Conservation (phyloP, 1,140 invertebrate species). For the Schlechtendalia chinensis region DNA sequence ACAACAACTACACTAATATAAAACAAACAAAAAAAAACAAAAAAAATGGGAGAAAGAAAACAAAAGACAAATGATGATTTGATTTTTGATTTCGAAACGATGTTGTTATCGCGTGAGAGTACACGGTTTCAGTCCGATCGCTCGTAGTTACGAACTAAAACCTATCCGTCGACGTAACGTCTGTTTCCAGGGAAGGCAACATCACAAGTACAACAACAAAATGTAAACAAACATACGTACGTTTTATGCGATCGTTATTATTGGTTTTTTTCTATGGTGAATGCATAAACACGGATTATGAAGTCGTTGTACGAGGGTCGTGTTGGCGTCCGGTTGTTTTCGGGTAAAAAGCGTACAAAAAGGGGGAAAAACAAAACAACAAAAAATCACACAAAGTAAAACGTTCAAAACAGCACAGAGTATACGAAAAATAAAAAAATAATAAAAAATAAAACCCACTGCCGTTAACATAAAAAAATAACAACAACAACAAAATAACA, state of each 20-base stretch:
- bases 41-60: neutral
- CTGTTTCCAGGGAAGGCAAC: neutral
- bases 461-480: neutral
- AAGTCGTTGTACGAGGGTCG: neutral
- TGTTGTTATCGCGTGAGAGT: neutral
- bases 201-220: constrained; percentile 45
- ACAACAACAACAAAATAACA: too few relatives aligned
- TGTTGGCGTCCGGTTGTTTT: neutral
- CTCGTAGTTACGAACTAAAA: neutral
- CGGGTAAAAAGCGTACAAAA: constrained; percentile 32
- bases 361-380: too few relatives aligned
- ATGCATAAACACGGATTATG: neutral
- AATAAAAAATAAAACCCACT: constrained; percentile 39
- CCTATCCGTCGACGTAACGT: neutral
- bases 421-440: constrained; percentile 29
- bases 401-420: constrained; percentile 47
- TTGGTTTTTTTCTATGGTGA: neutral
- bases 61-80: neutral
- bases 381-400: constrained; percentile 48
- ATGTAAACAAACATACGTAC: neutral
- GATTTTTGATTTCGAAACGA: neutral
- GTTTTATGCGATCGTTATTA: neutral
- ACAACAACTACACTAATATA: neutral
- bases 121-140: constrained; percentile 22
- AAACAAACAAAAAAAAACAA: neutral